Conservation (phyloP, 2,888 invertebrate species). For the Celastrina argiolus region DNA sequence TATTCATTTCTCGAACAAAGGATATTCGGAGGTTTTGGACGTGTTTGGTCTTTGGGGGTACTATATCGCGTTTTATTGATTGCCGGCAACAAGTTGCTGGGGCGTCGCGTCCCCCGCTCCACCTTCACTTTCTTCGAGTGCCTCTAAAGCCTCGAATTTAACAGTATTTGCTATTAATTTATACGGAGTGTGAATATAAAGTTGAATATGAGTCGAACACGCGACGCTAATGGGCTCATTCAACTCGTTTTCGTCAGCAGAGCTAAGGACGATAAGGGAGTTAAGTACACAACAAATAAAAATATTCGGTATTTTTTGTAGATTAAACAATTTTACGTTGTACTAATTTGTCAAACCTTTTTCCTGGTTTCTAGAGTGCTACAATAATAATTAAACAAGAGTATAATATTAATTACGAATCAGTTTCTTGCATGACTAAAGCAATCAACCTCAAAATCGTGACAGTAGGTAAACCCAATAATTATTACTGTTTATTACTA, state of each 20-base stretch:
- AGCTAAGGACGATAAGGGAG: background rate
- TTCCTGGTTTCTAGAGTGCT: background rate
- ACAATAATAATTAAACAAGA: background rate
- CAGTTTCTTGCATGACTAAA: background rate
- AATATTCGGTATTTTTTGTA: background rate
- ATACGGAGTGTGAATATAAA: conserved; percentile 2
- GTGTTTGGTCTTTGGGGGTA: conserved; percentile 40
- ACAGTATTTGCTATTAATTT: background rate
- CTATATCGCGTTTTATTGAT: conserved; percentile 71
- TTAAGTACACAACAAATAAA: conserved; percentile 3
- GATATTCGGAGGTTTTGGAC: conserved; percentile 36
- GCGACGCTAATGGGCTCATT: background rate
- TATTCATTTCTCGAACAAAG: conserved; percentile 18
- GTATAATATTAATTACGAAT: background rate
- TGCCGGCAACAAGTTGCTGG: conserved; percentile 69
- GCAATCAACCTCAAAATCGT: background rate
- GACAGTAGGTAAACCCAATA: background rate
- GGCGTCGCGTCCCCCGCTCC: conserved; percentile 57
- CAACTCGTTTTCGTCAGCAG: background rate
- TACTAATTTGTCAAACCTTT: conserved; percentile 2
- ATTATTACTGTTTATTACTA: background rate
- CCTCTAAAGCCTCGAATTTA: conserved; percentile 38
- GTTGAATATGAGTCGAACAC: background rate
- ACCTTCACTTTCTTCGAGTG: conserved; percentile 56
- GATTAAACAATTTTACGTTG: conserved; percentile 2